Base-by-base conservation (phyloP, 2,113 vertebrate species). In the Cercopithecus mona region DNA sequence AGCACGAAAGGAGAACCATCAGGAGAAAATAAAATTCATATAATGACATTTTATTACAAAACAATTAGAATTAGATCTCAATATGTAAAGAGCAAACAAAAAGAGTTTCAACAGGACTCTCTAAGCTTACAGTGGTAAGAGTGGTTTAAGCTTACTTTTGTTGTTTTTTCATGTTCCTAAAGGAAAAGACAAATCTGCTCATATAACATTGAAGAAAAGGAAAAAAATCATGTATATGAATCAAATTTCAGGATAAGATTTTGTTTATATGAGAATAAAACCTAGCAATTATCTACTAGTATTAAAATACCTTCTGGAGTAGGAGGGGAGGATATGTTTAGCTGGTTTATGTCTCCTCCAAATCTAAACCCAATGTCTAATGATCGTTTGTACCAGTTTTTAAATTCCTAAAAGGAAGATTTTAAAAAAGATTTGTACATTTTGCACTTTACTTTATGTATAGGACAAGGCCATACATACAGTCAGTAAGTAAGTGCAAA, bases 51-150 rank as follows among this genome's bases (percentile, higher is more conserved):
- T 92, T 96, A 22, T 92, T 96, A 90, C 57, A 90, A 94, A 82
- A 40, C 57, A 88, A 61, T 89, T 96, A 89, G 64, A 97, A 92
- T 95, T 94, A 92, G 79, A 96, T 94, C 66, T 95, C 57, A 95
- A 35, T 40, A 73, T 84, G 57, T 87, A 86, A 93, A 96, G 83
- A 95, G 40, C 66, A 95, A 93, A 80, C 16, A 83, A 45, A 70
- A 90, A 40, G 40, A 79, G 57, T 97, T 92, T 45, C 32, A n/a
- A 13, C 17, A 82, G 45, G 87, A 79, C 52, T 93, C 59, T 92
- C 22, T 87, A 38, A 94, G 86, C 20, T 95, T 92, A 55, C 8
- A 9, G 20, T 80, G 35, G 23, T 45, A 70, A 57, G 32, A 84
- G 30, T 70, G 43, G 5, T 52, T 93, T 89, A 82, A 83, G 43